phyloP scores from a whole-genome alignment of 2,113 vertebrate genomes.

The Paracanthobrama guichenoti region DNA sequence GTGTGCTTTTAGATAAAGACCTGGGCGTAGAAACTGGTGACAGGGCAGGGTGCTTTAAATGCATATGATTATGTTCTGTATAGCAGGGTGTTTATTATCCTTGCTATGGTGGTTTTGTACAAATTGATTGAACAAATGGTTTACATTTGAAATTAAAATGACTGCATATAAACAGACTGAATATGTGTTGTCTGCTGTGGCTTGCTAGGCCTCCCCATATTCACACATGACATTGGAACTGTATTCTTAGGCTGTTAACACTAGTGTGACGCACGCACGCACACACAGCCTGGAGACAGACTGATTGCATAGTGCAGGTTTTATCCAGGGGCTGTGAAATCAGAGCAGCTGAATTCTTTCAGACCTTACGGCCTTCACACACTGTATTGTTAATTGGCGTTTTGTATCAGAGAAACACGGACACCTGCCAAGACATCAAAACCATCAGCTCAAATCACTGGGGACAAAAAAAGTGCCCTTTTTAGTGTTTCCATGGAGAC shows the following conservation, averaged over 20 bases:
- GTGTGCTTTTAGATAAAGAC: not conserved
- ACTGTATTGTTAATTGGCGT: conserved; percentile 26
- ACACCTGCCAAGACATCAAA: conserved; percentile 37
- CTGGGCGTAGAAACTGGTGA: not conserved
- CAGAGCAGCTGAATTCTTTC: not conserved
- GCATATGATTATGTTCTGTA: not conserved
- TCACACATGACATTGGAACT: not conserved
- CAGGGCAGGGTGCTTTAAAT: conserved; percentile 5
- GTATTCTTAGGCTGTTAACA: not conserved
- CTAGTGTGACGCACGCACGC: too few relatives aligned
- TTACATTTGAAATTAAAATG: not conserved
- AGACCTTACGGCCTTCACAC: not conserved
- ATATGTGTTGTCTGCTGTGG: not conserved
- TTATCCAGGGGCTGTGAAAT: conserved; percentile 1
- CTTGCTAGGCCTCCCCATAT: not conserved
- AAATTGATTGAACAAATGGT: not conserved
- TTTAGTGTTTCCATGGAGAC: conserved; percentile 47
- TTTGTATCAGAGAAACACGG: conserved; percentile 33
- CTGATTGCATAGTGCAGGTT: not conserved
- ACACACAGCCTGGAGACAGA: not conserved
- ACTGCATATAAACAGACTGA: not conserved
- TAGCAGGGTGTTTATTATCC: not conserved
- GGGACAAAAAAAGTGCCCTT: not conserved
- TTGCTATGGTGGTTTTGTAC: not conserved
- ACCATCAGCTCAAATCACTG: not conserved